phyloP scores from a whole-genome alignment of 2,797 vertebrate species.

The Acanthiza pusilla region DNA sequence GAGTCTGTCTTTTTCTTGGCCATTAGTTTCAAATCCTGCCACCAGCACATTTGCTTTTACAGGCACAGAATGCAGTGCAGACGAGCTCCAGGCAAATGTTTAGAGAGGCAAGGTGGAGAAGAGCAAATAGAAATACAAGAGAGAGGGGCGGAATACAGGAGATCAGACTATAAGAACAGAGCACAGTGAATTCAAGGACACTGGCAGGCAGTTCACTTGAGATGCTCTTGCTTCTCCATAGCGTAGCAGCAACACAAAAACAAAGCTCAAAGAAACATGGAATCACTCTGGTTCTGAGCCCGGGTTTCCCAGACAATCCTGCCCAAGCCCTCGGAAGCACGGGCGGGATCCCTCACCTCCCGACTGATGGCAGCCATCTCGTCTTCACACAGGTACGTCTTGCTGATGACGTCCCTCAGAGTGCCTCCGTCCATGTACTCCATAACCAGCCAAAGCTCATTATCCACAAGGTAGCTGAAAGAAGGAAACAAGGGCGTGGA shows the following conservation, averaged over 20 bases:
- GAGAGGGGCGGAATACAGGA: not conserved
- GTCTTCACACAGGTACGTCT: slow-evolving; percentile 93
- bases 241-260: not conserved
- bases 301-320: too few relatives aligned
- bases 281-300: not conserved
- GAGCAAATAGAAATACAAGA: not conserved
- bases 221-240: not conserved
- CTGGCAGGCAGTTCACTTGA: not conserved
- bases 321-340: not conserved
- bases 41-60: not conserved
- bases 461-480: slow-evolving; percentile 88
- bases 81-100: not conserved
- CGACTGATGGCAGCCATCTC: slow-evolving; percentile 94
- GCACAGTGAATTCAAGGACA: not conserved
- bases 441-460: slow-evolving; percentile 93
- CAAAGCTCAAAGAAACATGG: not conserved
- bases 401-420: slow-evolving; percentile 90
- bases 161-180: not conserved
- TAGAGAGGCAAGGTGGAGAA: not conserved
- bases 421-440: slow-evolving; percentile 95
- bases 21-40: not conserved
- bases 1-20: too few relatives aligned
- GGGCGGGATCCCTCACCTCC: slow-evolving; percentile 77
- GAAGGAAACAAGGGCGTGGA: not conserved
- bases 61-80: not conserved